These are phyloP conservation scores for Brachionus calyciflorus DNA, from an alignment of 1,140 invertebrate species.

Conservation along the genomic window DNA sequence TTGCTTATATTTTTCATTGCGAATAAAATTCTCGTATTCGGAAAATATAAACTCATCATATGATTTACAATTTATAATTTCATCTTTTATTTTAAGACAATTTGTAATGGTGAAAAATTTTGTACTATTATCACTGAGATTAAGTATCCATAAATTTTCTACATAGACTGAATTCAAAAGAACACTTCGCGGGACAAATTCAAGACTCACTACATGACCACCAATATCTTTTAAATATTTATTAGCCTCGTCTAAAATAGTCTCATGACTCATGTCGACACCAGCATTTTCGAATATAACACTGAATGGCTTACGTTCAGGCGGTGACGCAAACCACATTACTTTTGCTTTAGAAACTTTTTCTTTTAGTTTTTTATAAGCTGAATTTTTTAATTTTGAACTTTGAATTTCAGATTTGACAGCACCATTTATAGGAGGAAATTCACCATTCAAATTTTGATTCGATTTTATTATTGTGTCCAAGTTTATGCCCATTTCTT, in stretches of 20 bases:
- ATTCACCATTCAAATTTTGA: not conserved
- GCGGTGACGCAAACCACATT: conserved; percentile 41
- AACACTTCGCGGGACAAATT: conserved; percentile 42
- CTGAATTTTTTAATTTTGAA: conserved; percentile 21
- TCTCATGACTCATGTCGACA: conserved; percentile 31
- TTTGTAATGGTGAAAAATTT: conserved; percentile 30
- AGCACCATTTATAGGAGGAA: conserved; percentile 28
- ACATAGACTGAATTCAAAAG: conserved; percentile 36
- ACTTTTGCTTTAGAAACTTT: conserved; percentile 28
- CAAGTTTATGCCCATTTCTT: conserved; percentile 42
- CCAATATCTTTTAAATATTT: conserved; percentile 20
- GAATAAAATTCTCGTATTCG: conserved; percentile 39
- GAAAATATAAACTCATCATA: conserved; percentile 46
- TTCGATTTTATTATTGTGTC: not conserved
- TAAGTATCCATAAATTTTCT: conserved; percentile 41
- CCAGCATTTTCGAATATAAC: conserved; percentile 44
- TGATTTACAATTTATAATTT: conserved; percentile 5
- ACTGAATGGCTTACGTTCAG: conserved; percentile 18
- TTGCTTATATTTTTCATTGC: conserved; percentile 43
- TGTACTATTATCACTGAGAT: conserved; percentile 20
- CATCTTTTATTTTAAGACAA: conserved; percentile 39
- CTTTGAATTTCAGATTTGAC: not conserved
- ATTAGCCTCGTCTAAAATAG: conserved; percentile 20
- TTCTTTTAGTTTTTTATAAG: conserved; percentile 44
- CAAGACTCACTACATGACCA: conserved; percentile 23